A percentile compares a stretch with the other conserved stretches of the same genome.
phyloP scores from a whole-genome alignment of 2,113 vertebrate genomes.

The Prietella phreatophila region DNA sequence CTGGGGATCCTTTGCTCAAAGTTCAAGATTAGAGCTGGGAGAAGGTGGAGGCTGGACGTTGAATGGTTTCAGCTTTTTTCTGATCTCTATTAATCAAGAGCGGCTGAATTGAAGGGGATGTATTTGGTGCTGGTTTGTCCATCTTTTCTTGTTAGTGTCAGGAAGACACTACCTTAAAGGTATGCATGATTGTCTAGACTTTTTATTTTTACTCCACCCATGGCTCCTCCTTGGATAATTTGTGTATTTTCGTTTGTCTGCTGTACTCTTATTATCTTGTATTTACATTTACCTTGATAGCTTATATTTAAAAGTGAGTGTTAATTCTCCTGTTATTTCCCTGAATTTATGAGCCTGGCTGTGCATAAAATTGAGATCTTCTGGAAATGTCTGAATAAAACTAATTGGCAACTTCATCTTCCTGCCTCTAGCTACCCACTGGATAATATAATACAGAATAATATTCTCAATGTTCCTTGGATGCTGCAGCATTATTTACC shows the following conservation, averaged over 20 bases:
- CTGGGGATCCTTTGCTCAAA: slow-evolving; percentile 19
- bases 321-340: not conserved
- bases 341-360: not conserved
- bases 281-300: not conserved
- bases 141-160: not conserved
- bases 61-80: not conserved
- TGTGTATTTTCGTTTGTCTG: not conserved
- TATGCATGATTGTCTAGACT: not conserved
- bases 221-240: not conserved
- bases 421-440: not conserved
- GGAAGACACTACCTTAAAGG: not conserved
- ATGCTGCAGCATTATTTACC: slow-evolving; percentile 26
- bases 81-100: not conserved
- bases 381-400: slow-evolving; percentile 1
- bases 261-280: not conserved
- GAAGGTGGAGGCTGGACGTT: not conserved
- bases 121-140: not conserved
- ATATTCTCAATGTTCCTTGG: slow-evolving; percentile 7
- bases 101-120: not conserved
- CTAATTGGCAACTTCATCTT: not conserved
- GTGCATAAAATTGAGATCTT: not conserved
- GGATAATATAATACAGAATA: not conserved
- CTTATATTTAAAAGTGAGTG: not conserved
- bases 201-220: not conserved
- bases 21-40: slow-evolving; percentile 20